phyloP scores from a whole-genome alignment of 2,797 vertebrate genomes.

The Tapera naevia region DNA sequence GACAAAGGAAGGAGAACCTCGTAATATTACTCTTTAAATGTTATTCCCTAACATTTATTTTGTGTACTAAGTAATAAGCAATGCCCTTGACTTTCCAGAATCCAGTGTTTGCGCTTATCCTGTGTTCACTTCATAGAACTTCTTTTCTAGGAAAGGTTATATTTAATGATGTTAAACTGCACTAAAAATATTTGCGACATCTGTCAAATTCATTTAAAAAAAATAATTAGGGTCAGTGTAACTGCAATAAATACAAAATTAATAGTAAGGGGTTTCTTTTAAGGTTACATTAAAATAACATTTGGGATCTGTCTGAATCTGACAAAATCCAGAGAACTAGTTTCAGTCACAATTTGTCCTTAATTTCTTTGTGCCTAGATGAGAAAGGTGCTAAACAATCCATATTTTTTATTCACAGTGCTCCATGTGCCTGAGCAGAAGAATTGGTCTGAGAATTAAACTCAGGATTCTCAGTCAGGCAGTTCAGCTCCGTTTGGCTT shows the following conservation, averaged over 20 bases:
- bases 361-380: constrained; percentile 7
- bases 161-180: constrained; percentile 27
- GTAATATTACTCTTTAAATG: not conserved
- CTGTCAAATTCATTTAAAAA: constrained; percentile 44
- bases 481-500: not conserved
- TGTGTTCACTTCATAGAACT: not conserved
- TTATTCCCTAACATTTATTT: not conserved
- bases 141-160: constrained; percentile 11
- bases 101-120: not conserved
- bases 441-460: not conserved
- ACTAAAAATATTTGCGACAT: constrained; percentile 62
- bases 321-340: constrained; percentile 45
- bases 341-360: not conserved
- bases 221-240: constrained; percentile 48
- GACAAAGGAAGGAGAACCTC: not conserved
- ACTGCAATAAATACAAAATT: constrained; percentile 60
- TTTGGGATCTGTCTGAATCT: constrained; percentile 33
- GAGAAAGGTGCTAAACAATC: not conserved
- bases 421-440: not conserved
- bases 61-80: not conserved
- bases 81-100: not conserved
- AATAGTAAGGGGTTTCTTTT: constrained; percentile 33
- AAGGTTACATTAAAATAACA: constrained; percentile 50
- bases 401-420: constrained; percentile 4
- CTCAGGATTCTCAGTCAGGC: not conserved